Base-by-base conservation (phyloP, 2,797 vertebrate genomes). In the Sylvilagus floridanus region DNA sequence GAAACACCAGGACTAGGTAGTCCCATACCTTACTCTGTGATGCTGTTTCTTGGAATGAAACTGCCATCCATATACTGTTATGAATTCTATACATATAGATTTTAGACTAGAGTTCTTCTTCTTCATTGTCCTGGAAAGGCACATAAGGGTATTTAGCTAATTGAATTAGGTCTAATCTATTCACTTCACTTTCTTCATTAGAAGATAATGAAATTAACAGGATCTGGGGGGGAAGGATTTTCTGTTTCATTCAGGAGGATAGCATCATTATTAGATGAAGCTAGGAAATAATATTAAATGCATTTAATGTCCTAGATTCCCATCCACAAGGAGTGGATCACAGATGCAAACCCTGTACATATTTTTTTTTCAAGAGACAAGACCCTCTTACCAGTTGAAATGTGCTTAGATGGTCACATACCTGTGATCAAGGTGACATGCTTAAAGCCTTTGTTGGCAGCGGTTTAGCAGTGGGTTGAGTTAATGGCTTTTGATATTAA, bases 141-240 rank as follows among this genome's bases (percentile, higher is more conserved):
- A 71, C 65, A 5, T 66, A 57, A 32, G 11, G 37, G 8, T 4
- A 60, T 72, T 90, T 94, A 63, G 10, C 28, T 89, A 69, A 92
- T 88, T 83, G 84, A 82, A 87, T 95, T 87, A 77, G 6, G 19
- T 68, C 22, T 84, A 28, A 84, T 88, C 12, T 71, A 50, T 68
- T 52, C 54, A 83, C 32, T 79, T 84, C 54, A 83, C 32, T 79
- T 84, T 90, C 82, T 78, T 91, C 32, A 60, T 75, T 84, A 87
- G 65, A 35, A n/a, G 32, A 4, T 84, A 75, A 86, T 81, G 35
- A 87, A 90, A 91, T 91, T 90, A 69, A 87, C 22, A 50, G 42
- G 66, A 63, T 71, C 32, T 87, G 77, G 9, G 13, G n/a, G 73
- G n/a, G 73, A 24, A 32, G 65, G 16, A 72, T 95, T 42, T 79